Evolutionary conservation across 2,113 vertebrate species (phyloP), one percentile per base, ranked within the genome.

Genomic region (Boulengeromyrus knoepffleri): DNA sequence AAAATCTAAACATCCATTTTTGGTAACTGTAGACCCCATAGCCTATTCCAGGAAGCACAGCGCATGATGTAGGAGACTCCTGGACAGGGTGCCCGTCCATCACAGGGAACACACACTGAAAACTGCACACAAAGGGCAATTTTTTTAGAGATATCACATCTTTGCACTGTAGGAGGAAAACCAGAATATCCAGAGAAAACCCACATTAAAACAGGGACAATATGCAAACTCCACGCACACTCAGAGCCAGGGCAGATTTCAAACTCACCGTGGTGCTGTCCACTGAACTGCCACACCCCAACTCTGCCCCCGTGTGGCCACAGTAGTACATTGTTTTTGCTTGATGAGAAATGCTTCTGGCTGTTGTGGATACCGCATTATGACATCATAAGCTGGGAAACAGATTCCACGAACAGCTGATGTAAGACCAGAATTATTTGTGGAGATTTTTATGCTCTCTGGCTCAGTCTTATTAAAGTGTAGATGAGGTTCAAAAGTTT

Each of bases 111-210:
- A 80, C 74, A 42, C 74, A 80, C 31, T 13, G 36, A 19, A 80
- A 80, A 80, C n/a, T 80, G 74, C 74, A 36, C 74, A 80, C 74
- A 42, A 80, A 80, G 74, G 36, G 74, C 74, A 80, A 42, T 80
- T 80, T 80, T 80, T 80, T 80, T 80, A 7, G 74, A 80, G 36
- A 80, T 39, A 42, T 39, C 17, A 42, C 74, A 42, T 80, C 74
- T 80, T 80, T 80, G 74, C 31, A 42, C 74, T 80, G 74, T 80
- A 42, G 74, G 74, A 80, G 74, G 74, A 42, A 80, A 80, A 80
- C 36, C 74, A 80, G 74, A 80, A 80, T 80, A 80, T 42, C 36
- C 74, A 80, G 74, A 80, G 74, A 42, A 80, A 80, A 39, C 31
- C 13, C 74, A 80, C 74, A 42, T 80, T 36, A 80, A 77, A 80